Percentiles rank a stretch among this genome's conserved stretches.
Conservation (phyloP, 2,113 vertebrate species). For the Opisthocomus hoazin region DNA sequence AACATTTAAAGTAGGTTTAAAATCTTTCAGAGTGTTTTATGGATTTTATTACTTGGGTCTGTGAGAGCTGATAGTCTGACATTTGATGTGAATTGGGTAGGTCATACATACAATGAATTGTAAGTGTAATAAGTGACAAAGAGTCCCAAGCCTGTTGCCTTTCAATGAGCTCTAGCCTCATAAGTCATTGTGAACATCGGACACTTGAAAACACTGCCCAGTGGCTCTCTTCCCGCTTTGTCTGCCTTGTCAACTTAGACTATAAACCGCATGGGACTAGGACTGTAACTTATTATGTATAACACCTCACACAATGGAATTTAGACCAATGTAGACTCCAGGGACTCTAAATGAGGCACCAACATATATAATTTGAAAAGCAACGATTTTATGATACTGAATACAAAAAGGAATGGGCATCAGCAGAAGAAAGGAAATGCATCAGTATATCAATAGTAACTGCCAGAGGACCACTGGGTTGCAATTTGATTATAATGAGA, state of each 20-base stretch:
- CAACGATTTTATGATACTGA: neutral
- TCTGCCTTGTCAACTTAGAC: neutral
- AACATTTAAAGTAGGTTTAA: neutral
- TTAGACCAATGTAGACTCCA: neutral
- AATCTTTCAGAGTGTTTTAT: neutral
- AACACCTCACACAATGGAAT: neutral
- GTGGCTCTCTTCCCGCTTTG: neutral
- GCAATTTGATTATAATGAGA: neutral
- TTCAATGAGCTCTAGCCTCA: neutral
- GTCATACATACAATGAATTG: neutral
- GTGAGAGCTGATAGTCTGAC: neutral
- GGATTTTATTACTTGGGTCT: neutral
- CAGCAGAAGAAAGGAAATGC: neutral
- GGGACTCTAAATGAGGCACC: neutral
- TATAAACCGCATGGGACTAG: neutral
- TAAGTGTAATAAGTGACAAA: neutral
- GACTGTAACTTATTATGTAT: neutral
- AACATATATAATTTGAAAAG: neutral
- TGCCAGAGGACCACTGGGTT: neutral
- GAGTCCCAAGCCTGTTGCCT: neutral
- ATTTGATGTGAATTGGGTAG: neutral
- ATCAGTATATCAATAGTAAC: neutral
- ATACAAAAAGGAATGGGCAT: neutral
- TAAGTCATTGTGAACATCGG: neutral
- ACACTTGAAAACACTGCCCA: neutral